phyloP scores from a whole-genome alignment of 2,113 vertebrate species.

The Tragelaphus imberbis region DNA sequence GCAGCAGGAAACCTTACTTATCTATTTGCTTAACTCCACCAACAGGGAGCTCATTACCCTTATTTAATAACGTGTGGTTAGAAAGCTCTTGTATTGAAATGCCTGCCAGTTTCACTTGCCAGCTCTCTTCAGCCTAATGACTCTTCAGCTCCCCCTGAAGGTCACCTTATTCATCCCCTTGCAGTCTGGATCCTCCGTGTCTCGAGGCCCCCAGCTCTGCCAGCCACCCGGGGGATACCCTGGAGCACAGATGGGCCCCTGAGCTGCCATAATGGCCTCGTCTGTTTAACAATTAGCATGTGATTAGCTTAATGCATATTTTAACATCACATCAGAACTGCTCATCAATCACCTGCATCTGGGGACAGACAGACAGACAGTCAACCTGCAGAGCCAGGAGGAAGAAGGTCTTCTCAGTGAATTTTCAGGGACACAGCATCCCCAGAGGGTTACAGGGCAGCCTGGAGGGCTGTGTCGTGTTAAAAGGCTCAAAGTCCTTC shows the following conservation, averaged over 20 bases:
- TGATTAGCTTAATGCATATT: conserved; percentile 84
- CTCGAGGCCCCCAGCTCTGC: background rate
- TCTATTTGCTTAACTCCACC: conserved; percentile 1
- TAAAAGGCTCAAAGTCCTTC: background rate
- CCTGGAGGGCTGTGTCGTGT: background rate
- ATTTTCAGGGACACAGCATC: background rate
- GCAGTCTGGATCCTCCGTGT: conserved; percentile 61
- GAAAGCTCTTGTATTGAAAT: background rate
- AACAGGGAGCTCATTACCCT: background rate
- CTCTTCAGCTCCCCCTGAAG: background rate
- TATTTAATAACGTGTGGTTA: background rate
- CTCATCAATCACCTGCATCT: conserved; percentile 74
- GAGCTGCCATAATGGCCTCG: conserved; percentile 73
- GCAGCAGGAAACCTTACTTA: background rate
- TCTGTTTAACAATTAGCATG: conserved; percentile 82
- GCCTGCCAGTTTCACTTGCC: background rate
- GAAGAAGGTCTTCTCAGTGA: background rate
- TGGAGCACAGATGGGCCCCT: conserved; percentile 75
- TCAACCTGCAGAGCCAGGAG: background rate
- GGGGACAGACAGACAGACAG: conserved; percentile 38
- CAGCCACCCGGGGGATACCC: background rate
- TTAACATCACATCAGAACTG: conserved; percentile 76
- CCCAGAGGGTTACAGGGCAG: background rate
- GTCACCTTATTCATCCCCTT: background rate
- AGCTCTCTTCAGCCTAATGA: background rate